Percentiles rank a stretch among this genome's conserved stretches.
Evolutionary conservation across 2,113 vertebrate species (phyloP).

Genomic region (Mystacornis crossleyi): DNA sequence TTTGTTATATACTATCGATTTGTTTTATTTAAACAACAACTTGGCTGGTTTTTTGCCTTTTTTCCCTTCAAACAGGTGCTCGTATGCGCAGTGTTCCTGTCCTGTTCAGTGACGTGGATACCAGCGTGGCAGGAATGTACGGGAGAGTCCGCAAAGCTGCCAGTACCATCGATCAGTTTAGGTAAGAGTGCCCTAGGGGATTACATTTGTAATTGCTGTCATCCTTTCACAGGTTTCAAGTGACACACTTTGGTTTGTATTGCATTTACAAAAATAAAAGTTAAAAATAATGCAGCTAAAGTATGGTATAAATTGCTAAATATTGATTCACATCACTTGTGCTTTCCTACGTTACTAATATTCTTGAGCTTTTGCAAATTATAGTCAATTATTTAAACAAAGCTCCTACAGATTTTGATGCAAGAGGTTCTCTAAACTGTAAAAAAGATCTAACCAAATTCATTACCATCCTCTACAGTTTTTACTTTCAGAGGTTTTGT

Average conservation of each 20-base stretch:
- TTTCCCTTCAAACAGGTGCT: constrained; percentile 72
- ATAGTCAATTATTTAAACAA: not conserved
- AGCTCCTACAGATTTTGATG: not conserved
- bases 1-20: fast-evolving
- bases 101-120: constrained; percentile 87
- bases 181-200: constrained; percentile 70
- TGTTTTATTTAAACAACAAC: not conserved
- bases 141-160: constrained; percentile 93
- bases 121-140: constrained; percentile 83
- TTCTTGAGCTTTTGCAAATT: not conserved
- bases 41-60: not conserved
- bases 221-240: not conserved
- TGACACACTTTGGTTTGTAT: not conserved
- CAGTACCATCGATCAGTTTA: constrained; percentile 93
- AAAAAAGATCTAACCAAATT: not conserved
- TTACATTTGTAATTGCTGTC: fast-evolving
- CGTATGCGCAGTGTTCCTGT: constrained; percentile 90
- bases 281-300: not conserved
- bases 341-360: not conserved
- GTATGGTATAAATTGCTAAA: not conserved
- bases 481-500: not conserved
- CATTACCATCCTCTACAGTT: not conserved
- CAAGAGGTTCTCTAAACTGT: not conserved
- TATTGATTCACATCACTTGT: not conserved
- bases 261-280: not conserved